phyloP scores from a whole-genome alignment of 2,888 invertebrate genomes.

The Antitype chi region DNA sequence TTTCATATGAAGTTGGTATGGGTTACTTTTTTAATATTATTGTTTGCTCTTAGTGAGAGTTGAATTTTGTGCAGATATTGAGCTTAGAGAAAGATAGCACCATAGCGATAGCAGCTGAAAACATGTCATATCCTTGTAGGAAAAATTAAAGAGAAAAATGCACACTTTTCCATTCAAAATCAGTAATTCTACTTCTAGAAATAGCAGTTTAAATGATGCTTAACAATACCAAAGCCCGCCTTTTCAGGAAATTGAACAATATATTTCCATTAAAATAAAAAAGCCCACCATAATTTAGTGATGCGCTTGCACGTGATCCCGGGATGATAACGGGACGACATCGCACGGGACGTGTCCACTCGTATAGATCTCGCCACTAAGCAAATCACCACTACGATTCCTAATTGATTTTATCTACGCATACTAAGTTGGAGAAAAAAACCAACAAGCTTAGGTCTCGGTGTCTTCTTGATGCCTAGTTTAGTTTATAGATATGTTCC shows the following conservation, averaged over 20 bases:
- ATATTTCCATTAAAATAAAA: slow-evolving; percentile 15
- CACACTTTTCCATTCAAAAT: too few relatives aligned
- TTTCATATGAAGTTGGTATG: slow-evolving; percentile 52
- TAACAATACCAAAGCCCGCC: too few relatives aligned
- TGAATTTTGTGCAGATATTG: too few relatives aligned
- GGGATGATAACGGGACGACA: slow-evolving; percentile 79
- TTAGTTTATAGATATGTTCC: slow-evolving; percentile 52
- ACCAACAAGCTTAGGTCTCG: slow-evolving; percentile 34
- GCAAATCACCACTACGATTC: slow-evolving; percentile 77
- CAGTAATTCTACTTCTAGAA: too few relatives aligned
- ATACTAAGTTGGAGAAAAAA: slow-evolving; percentile 62
- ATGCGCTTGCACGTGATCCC: slow-evolving; percentile 70
- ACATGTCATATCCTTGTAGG: too few relatives aligned
- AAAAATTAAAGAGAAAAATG: not conserved
- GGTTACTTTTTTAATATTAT: slow-evolving; percentile 27
- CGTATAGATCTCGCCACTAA: slow-evolving; percentile 77
- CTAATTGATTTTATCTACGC: slow-evolving; percentile 86
- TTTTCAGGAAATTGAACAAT: not conserved
- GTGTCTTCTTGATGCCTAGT: slow-evolving; percentile 40
- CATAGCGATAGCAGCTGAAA: too few relatives aligned
- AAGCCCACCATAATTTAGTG: slow-evolving; percentile 66
- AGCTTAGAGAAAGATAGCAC: too few relatives aligned
- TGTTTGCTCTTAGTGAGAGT: too few relatives aligned
- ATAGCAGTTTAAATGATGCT: too few relatives aligned
- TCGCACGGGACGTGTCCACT: slow-evolving; percentile 75